Evolutionary conservation across 2,888 invertebrate species (phyloP), one percentile per base, ranked within the genome.

Genomic region (Theodoxus fluviatilis): DNA sequence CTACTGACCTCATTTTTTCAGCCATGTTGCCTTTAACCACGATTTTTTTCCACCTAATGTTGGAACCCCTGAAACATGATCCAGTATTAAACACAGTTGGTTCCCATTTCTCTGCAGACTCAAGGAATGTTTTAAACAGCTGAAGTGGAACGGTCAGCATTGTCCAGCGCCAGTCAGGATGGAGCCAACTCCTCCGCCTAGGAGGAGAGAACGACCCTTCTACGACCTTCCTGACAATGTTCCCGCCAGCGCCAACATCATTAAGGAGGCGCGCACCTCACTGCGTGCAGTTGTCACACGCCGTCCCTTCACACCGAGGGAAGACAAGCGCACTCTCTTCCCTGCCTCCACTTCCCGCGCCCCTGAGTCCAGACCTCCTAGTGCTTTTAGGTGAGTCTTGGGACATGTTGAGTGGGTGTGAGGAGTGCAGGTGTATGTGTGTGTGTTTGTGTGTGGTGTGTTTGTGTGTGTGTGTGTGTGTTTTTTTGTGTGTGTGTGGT

Each of bases 261-360:
- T 87, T 43, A 83, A 79, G 76, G 84, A 85, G 74, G 87, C 86
- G n/a, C 80, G 82, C 40, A 79, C 79, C 49, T 83, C 85, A 78
- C 77, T 89, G 86, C 74, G 91, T 40, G 90, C 92, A 59, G 89
- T 95, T 73, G 91, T 92, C 82, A 94, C 94, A 64, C 92, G 93
- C 70, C 90, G 95, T n/a, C 94, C 94, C 7, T 94, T 92, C 85
- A 95, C 95, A 15, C 94, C 94, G 9, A 90, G 93, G 52, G 94
- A 94, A 75, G 92, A 93, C 52, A 92, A 93, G 76, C 90, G 94
- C 40, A 91, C 92, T 22, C 89, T 94, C 9, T 94, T 93, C 87
- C 92, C 93, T 33, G 76, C 80, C 3, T 75, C 81, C 15, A 84
- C 83, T 59, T 76, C 77, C 25, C 78, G 85, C 67, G 78, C 79